These are phyloP conservation scores for Cygnus atratus DNA, from an alignment of 2,113 vertebrate genomes.

Conservation along the genomic window DNA sequence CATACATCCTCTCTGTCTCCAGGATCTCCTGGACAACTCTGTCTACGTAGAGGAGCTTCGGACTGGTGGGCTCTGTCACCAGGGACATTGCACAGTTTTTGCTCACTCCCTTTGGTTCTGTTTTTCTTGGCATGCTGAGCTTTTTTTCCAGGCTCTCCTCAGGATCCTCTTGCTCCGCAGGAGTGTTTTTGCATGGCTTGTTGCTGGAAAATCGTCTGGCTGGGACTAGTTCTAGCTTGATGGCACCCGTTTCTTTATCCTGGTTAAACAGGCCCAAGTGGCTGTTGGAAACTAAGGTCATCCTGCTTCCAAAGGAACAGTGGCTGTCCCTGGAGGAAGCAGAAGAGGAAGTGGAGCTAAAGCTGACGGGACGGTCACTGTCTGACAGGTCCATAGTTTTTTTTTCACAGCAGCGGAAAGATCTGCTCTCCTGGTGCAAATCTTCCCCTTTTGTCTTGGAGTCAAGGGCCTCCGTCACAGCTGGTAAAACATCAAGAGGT, in stretches of 20 bases:
- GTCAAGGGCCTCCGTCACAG: constrained; percentile 80
- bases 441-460: constrained; percentile 72
- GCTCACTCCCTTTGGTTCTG: constrained; percentile 69
- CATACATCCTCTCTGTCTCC: constrained; percentile 95
- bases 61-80: constrained; percentile 73
- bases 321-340: constrained; percentile 95
- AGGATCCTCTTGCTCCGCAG: constrained; percentile 30
- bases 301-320: constrained; percentile 92
- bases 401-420: constrained; percentile 75
- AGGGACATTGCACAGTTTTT: constrained; percentile 64
- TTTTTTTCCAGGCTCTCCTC: constrained; percentile 54
- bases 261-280: constrained; percentile 83
- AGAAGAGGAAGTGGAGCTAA: constrained; percentile 96
- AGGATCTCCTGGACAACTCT: constrained; percentile 96
- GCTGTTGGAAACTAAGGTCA: constrained; percentile 84
- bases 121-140: constrained; percentile 41
- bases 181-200: constrained; percentile 65
- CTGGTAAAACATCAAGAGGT: constrained; percentile 79
- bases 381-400: constrained; percentile 91
- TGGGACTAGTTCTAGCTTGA: constrained; percentile 90
- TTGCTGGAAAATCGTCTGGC: constrained; percentile 80
- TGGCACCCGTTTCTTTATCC: constrained; percentile 89
- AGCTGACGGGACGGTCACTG: constrained; percentile 93
- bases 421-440: constrained; percentile 73
- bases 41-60: constrained; percentile 92